Evolutionary conservation across 2,797 vertebrate species (phyloP).

Genomic region (Sebastes diploproa): DNA sequence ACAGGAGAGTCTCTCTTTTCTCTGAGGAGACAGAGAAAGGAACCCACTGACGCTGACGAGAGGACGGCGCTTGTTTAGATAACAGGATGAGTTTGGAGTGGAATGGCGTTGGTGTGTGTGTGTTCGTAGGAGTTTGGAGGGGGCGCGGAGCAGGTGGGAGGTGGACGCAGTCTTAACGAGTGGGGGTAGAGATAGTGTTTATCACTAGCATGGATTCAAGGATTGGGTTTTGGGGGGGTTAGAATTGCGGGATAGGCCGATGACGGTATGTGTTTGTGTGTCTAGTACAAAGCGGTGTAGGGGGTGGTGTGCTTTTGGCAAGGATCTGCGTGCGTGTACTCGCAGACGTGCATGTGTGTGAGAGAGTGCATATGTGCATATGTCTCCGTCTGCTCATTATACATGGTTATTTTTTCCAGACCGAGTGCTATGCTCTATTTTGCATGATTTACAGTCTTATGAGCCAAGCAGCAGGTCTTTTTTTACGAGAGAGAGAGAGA

Average conservation of each 20-base stretch:
- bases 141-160: conserved; percentile 67
- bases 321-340: conserved; percentile 6
- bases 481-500: neutral
- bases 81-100: conserved; percentile 78
- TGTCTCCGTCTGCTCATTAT: conserved; percentile 68
- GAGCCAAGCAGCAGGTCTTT: conserved; percentile 53
- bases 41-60: conserved; percentile 66
- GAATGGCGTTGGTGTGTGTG: conserved; percentile 36
- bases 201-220: conserved; percentile 45
- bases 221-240: conserved; percentile 36
- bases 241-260: conserved; percentile 28
- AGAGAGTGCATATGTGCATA: conserved; percentile 58
- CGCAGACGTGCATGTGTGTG: conserved; percentile 37
- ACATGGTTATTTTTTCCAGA: conserved; percentile 67
- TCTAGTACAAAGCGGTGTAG: conserved; percentile 51
- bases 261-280: conserved; percentile 57
- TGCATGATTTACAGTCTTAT: conserved; percentile 53
- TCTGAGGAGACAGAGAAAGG: conserved; percentile 71
- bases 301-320: conserved; percentile 64
- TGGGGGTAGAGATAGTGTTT: conserved; percentile 43
- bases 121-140: conserved; percentile 37
- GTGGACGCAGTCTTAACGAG: conserved; percentile 56
- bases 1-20: conserved; percentile 79
- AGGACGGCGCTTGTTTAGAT: conserved; percentile 77
- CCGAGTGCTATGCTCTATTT: conserved; percentile 59